These are phyloP conservation scores for Elanoides forficatus DNA, from an alignment of 2,113 vertebrate species.

Conservation along the genomic window DNA sequence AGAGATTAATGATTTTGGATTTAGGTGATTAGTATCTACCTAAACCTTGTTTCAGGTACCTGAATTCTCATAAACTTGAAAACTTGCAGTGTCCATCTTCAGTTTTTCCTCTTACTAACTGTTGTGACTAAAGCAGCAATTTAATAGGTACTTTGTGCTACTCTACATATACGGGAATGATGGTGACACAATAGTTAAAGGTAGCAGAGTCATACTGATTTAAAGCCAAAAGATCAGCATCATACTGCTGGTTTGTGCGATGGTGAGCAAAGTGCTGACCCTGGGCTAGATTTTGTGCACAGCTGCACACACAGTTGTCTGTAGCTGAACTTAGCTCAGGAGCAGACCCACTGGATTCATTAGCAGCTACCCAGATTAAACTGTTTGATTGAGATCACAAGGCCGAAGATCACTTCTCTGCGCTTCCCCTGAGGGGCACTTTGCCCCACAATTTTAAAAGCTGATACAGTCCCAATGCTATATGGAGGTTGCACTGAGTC, in stretches of 20 bases:
- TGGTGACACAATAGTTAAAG: accelerated
- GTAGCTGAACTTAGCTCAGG: background rate
- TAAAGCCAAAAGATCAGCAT: background rate
- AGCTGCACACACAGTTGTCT: background rate
- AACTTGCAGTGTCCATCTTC: background rate
- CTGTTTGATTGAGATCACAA: background rate
- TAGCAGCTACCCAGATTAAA: background rate
- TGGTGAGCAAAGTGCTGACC: background rate
- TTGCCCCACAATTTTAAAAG: background rate
- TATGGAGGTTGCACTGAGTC: accelerated
- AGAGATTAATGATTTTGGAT: background rate
- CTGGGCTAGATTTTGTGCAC: background rate
- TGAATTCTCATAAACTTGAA: background rate
- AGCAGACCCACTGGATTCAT: background rate
- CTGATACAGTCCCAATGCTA: accelerated
- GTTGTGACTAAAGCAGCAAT: background rate
- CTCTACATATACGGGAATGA: background rate
- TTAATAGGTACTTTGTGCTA: background rate
- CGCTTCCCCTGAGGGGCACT: background rate
- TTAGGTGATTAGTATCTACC: background rate
- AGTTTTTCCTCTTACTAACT: background rate
- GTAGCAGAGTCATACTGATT: background rate
- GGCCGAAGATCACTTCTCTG: background rate
- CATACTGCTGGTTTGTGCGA: background rate
- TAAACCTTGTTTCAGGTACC: background rate